These are phyloP conservation scores for Pseudochirops corinnae DNA, from an alignment of 2,797 vertebrate species.

Conservation along the genomic window DNA sequence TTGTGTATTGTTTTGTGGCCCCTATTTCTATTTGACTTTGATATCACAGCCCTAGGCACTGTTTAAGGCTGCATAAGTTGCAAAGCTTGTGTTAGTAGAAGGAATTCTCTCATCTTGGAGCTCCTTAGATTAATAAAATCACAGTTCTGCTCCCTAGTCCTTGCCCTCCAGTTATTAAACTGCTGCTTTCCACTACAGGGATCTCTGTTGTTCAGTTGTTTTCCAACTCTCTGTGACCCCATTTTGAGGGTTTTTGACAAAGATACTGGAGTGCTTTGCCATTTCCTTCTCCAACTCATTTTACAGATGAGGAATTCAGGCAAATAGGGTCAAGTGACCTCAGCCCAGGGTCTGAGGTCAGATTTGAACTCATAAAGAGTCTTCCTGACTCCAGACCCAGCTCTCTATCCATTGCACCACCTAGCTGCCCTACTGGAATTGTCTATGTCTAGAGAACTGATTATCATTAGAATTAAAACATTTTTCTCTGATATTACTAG, in stretches of 20 bases:
- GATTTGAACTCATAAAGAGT: not conserved
- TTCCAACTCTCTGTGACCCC: not conserved
- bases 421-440: not conserved
- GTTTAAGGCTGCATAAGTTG: not conserved
- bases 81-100: not conserved
- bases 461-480: not conserved
- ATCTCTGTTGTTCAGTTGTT: not conserved
- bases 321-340: not conserved
- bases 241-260: not conserved
- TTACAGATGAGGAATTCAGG: not conserved
- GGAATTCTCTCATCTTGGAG: not conserved
- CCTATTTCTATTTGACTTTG: not conserved
- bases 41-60: not conserved
- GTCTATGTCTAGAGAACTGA: not conserved
- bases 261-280: not conserved
- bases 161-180: not conserved
- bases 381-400: not conserved
- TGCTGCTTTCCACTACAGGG: not conserved
- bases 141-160: not conserved
- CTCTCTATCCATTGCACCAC: not conserved
- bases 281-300: not conserved
- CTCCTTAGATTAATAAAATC: not conserved
- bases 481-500: not conserved
- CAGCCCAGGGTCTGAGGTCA: not conserved
- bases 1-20: not conserved